phyloP scores from a whole-genome alignment of 2,888 invertebrate genomes.

The Gryllus longicercus region DNA sequence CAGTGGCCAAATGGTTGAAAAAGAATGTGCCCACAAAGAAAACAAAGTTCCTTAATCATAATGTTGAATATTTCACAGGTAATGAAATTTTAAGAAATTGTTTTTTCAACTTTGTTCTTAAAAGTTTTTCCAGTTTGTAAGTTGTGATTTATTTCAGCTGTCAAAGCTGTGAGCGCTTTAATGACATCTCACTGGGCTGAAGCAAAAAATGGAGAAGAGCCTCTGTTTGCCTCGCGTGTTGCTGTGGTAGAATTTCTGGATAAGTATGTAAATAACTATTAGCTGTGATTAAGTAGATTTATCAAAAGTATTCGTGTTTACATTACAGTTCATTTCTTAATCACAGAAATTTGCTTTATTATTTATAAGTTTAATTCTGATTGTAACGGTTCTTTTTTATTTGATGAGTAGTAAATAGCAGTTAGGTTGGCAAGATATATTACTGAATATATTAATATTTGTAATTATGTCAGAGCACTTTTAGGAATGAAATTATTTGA shows the following conservation, averaged over 20 bases:
- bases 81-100: slow-evolving; percentile 39
- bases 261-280: slow-evolving; percentile 44
- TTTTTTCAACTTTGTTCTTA: slow-evolving; percentile 21
- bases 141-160: slow-evolving; percentile 50
- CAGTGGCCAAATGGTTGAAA: slow-evolving; percentile 90
- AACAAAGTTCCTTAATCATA: slow-evolving; percentile 93
- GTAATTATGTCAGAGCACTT: too few species aligned
- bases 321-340: slow-evolving; percentile 18
- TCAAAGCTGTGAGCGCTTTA: slow-evolving; percentile 87
- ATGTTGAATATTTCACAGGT: slow-evolving; percentile 96
- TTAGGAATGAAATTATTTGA: too few species aligned
- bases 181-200: slow-evolving; percentile 87
- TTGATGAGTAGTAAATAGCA: too few species aligned
- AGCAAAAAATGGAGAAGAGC: slow-evolving; percentile 56
- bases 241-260: slow-evolving; percentile 78
- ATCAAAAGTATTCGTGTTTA: background rate
- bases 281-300: background rate
- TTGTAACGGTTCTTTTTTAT: too few species aligned
- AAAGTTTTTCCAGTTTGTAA: background rate
- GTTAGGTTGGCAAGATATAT: too few species aligned
- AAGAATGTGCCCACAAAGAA: slow-evolving; percentile 92
- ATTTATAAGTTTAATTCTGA: too few species aligned
- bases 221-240: slow-evolving; percentile 76
- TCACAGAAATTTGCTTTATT: background rate
- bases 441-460: too few species aligned